Base-by-base conservation (phyloP, 2,797 vertebrate species). In the Rhincodon typus region DNA sequence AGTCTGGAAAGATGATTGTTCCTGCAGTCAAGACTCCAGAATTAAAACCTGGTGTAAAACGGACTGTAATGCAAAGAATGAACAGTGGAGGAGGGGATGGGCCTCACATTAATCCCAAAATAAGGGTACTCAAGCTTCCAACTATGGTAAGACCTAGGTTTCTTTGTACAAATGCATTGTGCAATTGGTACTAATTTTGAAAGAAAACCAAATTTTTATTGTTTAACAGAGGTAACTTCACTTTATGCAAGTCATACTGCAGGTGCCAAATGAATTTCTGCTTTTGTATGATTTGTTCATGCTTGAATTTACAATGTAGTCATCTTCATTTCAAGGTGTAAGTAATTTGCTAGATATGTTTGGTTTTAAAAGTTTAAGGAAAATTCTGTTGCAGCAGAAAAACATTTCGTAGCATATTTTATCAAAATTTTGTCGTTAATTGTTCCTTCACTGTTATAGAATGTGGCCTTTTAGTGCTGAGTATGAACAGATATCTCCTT, bases 51-150 rank as follows among this genome's bases (percentile, higher is more conserved):
- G 98, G 98, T 0, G 96, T 98, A 96, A 99, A 99, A 97, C 98
- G 99, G 97, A 99, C 99, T 90, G 99, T 99, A 96, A 99, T 99
- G 98, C 99, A 99, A 97, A 98, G 99, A 90, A 96, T 98, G 95
- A 98, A 97, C 97, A 98, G 97, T 96, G 96, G 96, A 34, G 96
- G 97, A 70, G 96, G 97, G 4, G 98, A 99, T 4, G 97, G 97
- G 95, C 98, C 98, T n/a, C 98, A 98, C 96, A 97, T 98, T 96
- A 98, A 98, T 94, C 98, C 98, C 96, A 99, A 99, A 98, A 98
- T 99, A 97, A 97, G 99, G 97, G 98, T 99, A 96, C 98, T 99
- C 97, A 99, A 99, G 97, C 97, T 99, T 97, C 97, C 98, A 95
- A 98, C 97, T 97, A 98, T 97, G 98, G 99, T 99, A 98, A 99